phyloP scores from a whole-genome alignment of 2,113 vertebrate species.

The Pelecanoides urinatrix region DNA sequence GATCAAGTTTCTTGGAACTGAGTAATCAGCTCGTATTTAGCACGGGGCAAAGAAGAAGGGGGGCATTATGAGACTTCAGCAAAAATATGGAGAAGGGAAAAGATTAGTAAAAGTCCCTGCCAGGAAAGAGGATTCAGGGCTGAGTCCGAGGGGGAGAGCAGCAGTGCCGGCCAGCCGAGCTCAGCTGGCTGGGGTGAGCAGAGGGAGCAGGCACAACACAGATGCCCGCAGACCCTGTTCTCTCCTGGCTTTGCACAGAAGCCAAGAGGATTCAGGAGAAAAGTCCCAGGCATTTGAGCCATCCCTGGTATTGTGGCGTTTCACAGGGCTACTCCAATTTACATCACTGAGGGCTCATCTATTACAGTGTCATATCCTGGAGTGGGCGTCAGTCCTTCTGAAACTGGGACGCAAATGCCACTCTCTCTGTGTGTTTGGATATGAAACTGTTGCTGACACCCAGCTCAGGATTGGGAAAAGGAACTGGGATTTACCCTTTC shows the following conservation, averaged over 20 bases:
- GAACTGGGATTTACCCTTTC: not conserved
- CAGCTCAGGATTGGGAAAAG: not conserved
- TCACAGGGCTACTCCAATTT: not conserved
- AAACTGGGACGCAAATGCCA: not conserved
- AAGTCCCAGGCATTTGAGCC: not conserved
- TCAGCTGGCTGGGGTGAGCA: not conserved
- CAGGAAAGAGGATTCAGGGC: not conserved
- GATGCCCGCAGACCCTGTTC: not conserved
- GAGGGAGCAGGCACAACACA: not conserved
- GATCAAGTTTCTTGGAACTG: slow-evolving; percentile 14
- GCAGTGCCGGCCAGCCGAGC: accelerated
- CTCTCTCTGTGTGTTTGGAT: not conserved
- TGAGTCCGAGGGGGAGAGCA: not conserved
- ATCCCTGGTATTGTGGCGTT: not conserved
- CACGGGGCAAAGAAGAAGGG: not conserved
- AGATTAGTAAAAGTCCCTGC: not conserved
- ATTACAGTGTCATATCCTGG: not conserved
- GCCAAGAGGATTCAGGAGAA: not conserved
- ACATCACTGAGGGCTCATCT: not conserved
- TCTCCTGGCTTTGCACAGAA: not conserved
- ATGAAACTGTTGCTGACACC: not conserved
- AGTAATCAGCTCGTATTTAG: not conserved
- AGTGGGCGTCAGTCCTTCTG: not conserved
- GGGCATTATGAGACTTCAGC: not conserved
- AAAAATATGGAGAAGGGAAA: not conserved